These are phyloP conservation scores for Drosophila rhopaloa DNA, from an alignment of 1,140 invertebrate species.

Conservation along the genomic window DNA sequence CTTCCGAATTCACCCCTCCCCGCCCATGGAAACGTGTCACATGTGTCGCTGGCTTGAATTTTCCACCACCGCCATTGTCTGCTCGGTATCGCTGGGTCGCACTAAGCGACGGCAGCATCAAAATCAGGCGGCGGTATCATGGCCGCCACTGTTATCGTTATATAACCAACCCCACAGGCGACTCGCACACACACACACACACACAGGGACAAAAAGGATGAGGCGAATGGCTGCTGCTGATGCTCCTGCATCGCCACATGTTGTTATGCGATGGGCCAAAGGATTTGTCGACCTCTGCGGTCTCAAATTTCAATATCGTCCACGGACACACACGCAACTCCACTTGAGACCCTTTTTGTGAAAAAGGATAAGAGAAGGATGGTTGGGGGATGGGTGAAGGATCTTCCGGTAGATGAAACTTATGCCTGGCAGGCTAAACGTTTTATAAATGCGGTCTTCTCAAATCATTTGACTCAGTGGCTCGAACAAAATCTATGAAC, in stretches of 20 bases:
- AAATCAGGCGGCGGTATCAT: conserved; percentile 61
- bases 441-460: conserved; percentile 16
- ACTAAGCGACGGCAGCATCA: conserved; percentile 58
- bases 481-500: background rate
- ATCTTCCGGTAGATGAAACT: conserved; percentile 4
- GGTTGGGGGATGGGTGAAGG: background rate
- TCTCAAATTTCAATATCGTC: conserved; percentile 68
- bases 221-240: conserved; percentile 50
- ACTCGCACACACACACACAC: conserved; percentile 9
- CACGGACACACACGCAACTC: conserved; percentile 34
- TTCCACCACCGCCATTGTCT: conserved; percentile 51
- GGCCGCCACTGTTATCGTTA: conserved; percentile 65
- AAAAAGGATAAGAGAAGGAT: conserved; percentile 3
- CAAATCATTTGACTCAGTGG: conserved; percentile 27
- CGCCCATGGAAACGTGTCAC: conserved; percentile 32
- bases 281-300: conserved; percentile 52
- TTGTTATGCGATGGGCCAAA: conserved; percentile 48
- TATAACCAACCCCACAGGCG: conserved; percentile 50
- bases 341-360: conserved; percentile 48
- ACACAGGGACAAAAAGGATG: conserved; percentile 6
- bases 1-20: background rate
- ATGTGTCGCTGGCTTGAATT: conserved; percentile 40
- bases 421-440: conserved; percentile 4
- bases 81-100: conserved; percentile 52
- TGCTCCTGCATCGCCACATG: conserved; percentile 52